Conservation (phyloP, 1,140 invertebrate species). For the Olivierus martensii region DNA sequence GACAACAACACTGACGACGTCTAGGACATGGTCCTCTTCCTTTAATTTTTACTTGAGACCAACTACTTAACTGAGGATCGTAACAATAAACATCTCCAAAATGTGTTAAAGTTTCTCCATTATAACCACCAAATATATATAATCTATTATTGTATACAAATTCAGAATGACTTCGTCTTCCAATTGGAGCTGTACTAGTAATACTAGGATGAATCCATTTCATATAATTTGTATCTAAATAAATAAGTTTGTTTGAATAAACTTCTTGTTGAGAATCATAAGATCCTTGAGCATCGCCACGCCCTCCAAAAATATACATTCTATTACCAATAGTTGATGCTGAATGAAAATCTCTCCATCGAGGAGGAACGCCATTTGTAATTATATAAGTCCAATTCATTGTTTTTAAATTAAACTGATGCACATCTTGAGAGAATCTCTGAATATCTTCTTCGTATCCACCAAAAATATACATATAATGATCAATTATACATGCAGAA, state of each 20-base stretch:
- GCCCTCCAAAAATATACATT: conserved; percentile 78
- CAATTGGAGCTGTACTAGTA: conserved; percentile 44
- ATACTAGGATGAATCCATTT: conserved; percentile 49
- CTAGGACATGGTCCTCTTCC: conserved; percentile 49
- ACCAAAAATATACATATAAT: conserved; percentile 81
- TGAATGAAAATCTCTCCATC: conserved; percentile 74
- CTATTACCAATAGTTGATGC: conserved; percentile 51
- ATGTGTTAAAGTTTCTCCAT: conserved; percentile 54
- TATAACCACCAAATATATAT: conserved; percentile 79
- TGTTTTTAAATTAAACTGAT: conserved; percentile 54
- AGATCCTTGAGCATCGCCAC: conserved; percentile 49
- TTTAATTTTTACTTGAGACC: conserved; percentile 43
- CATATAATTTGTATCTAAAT: conserved; percentile 51
- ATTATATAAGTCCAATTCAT: conserved; percentile 51
- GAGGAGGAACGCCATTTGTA: conserved; percentile 43
- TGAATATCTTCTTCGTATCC: conserved; percentile 67
- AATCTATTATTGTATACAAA: conserved; percentile 58
- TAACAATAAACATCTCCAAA: conserved; percentile 68
- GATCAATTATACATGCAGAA: conserved; percentile 62
- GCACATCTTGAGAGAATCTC: conserved; percentile 63
- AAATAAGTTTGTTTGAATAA: conserved; percentile 62
- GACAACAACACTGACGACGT: conserved; percentile 60
- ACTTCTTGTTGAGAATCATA: conserved; percentile 48
- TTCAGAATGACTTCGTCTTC: conserved; percentile 71
- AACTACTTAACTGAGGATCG: conserved; percentile 41